Percentiles rank a stretch among this genome's conserved stretches.
Conservation (phyloP, 2,888 invertebrate genomes). For the Cyclophora punctaria region DNA sequence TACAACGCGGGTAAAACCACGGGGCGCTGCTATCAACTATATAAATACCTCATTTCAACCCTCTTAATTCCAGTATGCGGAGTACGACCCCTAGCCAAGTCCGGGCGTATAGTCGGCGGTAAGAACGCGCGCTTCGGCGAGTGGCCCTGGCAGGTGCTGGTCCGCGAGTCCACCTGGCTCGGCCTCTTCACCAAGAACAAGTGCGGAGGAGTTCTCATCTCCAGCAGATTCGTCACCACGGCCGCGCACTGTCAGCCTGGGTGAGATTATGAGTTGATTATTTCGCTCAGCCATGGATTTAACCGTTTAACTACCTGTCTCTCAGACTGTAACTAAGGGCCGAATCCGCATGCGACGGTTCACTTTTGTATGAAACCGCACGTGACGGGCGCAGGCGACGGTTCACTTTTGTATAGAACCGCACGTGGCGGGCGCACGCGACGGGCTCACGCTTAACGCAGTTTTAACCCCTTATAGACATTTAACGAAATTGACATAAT, state of each 20-base stretch:
- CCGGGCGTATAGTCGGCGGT: slow-evolving; percentile 91
- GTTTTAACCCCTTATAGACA: no score
- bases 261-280: slow-evolving; percentile 60
- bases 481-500: no score
- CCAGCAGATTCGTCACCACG: slow-evolving; percentile 89
- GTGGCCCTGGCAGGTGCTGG: slow-evolving; percentile 95
- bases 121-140: slow-evolving; percentile 90
- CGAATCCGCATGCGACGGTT: no score
- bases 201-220: slow-evolving; percentile 95
- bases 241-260: slow-evolving; percentile 97
- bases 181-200: slow-evolving; percentile 96
- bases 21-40: not conserved
- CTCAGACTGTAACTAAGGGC: no score
- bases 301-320: no score
- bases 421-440: no score
- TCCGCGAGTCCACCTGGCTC: slow-evolving; percentile 93
- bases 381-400: no score
- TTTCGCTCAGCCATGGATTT: not conserved
- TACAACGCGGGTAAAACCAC: no score
- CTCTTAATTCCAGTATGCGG: slow-evolving; percentile 84
- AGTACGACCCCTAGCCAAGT: slow-evolving; percentile 84
- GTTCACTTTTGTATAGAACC: no score
- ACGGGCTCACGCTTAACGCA: no score
- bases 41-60: not conserved
- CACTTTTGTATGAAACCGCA: no score